phyloP scores from a whole-genome alignment of 1,140 invertebrate genomes.

The Diorhabda elongata region DNA sequence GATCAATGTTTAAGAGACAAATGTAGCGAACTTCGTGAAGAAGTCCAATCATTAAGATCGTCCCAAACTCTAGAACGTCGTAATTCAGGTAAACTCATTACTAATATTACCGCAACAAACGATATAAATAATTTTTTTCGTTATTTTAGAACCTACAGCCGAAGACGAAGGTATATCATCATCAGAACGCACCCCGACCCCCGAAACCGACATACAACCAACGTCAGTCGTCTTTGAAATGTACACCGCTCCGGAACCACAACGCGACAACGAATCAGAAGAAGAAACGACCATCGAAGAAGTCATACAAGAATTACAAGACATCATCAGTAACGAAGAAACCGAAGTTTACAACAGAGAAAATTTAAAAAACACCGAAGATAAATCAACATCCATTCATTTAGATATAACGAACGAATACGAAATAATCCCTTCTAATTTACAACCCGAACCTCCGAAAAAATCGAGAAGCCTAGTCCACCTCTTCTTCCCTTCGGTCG shows the following conservation, averaged over 20 bases:
- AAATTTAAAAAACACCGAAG: slow-evolving; percentile 46
- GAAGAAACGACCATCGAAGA: slow-evolving; percentile 83
- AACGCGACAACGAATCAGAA: slow-evolving; percentile 55
- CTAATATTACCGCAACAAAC: too few species aligned
- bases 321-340: slow-evolving; percentile 80
- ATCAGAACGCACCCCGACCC: slow-evolving; percentile 70
- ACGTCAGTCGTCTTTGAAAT: slow-evolving; percentile 61
- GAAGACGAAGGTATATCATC: slow-evolving; percentile 84
- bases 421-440: slow-evolving; percentile 58
- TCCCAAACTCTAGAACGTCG: slow-evolving; percentile 25
- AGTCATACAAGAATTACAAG: slow-evolving; percentile 78
- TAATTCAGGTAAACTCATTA: slow-evolving; percentile 18
- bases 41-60: slow-evolving; percentile 48
- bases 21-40: slow-evolving; percentile 63
- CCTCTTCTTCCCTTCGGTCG: slow-evolving; percentile 47
- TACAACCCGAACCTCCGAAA: slow-evolving; percentile 60
- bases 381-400: slow-evolving; percentile 40
- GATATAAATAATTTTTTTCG: slow-evolving; percentile 6
- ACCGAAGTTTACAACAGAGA: slow-evolving; percentile 60
- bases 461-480: slow-evolving; percentile 50
- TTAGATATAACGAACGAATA: slow-evolving; percentile 47
- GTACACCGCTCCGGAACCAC: slow-evolving; percentile 44
- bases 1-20: slow-evolving; percentile 74
- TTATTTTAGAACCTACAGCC: slow-evolving; percentile 59
- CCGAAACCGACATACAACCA: slow-evolving; percentile 57